Evolutionary conservation across 2,888 invertebrate species (phyloP).

Genomic region (Cephus rjabovi): DNA sequence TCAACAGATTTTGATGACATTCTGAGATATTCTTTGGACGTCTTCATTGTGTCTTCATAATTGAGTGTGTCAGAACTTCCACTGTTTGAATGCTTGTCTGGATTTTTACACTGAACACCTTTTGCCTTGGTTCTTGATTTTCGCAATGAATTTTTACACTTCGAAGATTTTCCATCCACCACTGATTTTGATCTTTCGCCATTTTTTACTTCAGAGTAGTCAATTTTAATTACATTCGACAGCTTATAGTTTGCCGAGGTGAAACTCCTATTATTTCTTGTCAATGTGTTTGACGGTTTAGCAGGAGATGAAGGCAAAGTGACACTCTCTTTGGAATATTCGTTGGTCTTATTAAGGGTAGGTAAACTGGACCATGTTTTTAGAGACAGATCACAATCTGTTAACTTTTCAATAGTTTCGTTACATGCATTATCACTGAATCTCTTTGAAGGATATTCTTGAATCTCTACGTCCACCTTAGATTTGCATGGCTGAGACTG

Average conservation of each 20-base stretch:
- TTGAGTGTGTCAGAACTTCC: slow-evolving; percentile 50
- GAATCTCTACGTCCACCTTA: slow-evolving; percentile 22
- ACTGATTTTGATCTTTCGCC: not conserved
- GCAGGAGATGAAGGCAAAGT: slow-evolving; percentile 21
- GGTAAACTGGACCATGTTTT: slow-evolving; percentile 58
- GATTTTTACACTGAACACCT: slow-evolving; percentile 14
- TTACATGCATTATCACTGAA: not conserved
- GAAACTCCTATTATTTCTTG: not conserved
- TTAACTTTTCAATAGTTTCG: slow-evolving; percentile 18
- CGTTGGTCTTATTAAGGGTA: slow-evolving; percentile 39
- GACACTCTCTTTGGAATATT: slow-evolving; percentile 27
- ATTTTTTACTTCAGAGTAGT: slow-evolving; percentile 46
- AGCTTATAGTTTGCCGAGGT: slow-evolving; percentile 30
- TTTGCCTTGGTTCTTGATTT: slow-evolving; percentile 39
- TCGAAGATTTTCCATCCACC: slow-evolving; percentile 26
- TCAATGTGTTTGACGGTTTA: not conserved
- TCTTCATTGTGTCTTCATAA: slow-evolving; percentile 35
- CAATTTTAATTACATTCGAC: slow-evolving; percentile 51
- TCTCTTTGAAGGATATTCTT: slow-evolving; percentile 16
- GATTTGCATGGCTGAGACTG: not conserved
- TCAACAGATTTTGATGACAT: slow-evolving; percentile 3
- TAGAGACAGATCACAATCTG: slow-evolving; percentile 25
- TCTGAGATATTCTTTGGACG: slow-evolving; percentile 24
- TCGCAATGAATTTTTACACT: slow-evolving; percentile 35
- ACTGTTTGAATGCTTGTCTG: slow-evolving; percentile 24